Conservation (phyloP, 2,797 vertebrate species). For the Masticophis lateralis region DNA sequence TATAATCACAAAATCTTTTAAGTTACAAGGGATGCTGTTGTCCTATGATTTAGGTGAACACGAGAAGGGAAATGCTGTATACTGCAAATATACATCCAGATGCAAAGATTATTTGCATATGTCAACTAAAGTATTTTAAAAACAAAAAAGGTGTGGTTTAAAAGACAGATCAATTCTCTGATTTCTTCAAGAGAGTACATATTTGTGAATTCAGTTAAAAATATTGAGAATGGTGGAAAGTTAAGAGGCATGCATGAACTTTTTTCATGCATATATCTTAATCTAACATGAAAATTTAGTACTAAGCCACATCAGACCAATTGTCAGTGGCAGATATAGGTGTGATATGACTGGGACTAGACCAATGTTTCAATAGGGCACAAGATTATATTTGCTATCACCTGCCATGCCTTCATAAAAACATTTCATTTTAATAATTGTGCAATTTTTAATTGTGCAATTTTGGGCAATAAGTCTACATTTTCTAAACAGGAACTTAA, state of each 20-base stretch:
- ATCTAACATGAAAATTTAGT: neutral
- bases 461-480: neutral
- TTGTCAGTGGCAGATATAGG: neutral
- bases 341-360: neutral
- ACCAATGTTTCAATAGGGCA: neutral
- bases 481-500: neutral
- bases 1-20: neutral
- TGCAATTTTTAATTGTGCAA: neutral
- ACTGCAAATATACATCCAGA: neutral
- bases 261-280: neutral
- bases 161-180: neutral
- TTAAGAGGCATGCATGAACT: neutral
- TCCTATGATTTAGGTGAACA: neutral
- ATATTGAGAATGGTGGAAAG: neutral
- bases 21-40: neutral
- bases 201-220: neutral
- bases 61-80: neutral
- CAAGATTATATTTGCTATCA: neutral
- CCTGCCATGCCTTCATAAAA: neutral
- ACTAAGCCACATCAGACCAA: neutral
- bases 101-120: neutral
- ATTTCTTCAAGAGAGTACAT: neutral
- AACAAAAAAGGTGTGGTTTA: neutral
- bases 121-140: neutral
- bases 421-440: neutral